Conservation (phyloP, 2,113 vertebrate genomes). For the Bos taurus region DNA sequence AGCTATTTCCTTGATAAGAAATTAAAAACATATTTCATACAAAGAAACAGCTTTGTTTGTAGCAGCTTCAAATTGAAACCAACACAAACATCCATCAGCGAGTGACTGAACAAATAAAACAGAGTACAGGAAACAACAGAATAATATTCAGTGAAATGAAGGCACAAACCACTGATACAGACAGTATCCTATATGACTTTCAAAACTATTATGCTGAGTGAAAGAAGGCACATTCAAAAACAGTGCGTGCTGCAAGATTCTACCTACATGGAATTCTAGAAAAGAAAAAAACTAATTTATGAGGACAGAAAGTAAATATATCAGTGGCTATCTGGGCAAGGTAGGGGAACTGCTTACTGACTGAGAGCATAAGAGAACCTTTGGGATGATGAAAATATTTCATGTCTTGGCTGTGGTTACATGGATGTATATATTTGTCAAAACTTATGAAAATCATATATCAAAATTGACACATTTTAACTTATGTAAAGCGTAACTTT, state of each 20-base stretch:
- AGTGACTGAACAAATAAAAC: background rate
- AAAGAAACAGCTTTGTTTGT: background rate
- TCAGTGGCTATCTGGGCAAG: background rate
- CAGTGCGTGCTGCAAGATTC: background rate
- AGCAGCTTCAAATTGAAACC: background rate
- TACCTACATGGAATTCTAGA: background rate
- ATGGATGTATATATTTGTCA: background rate
- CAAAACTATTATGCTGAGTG: background rate
- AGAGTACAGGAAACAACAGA: background rate
- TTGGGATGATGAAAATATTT: background rate
- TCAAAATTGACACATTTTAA: conserved; percentile 4
- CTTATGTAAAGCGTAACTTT: background rate
- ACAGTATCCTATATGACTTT: background rate
- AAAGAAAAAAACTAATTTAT: background rate
- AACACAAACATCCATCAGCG: background rate
- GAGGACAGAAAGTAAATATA: background rate
- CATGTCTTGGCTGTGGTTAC: background rate
- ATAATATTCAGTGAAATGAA: background rate
- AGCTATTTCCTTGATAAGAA: background rate
- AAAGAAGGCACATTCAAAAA: background rate
- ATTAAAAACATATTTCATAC: background rate
- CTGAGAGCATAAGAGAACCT: background rate
- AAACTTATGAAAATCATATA: background rate
- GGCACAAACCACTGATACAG: background rate
- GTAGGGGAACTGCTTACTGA: background rate